Evolutionary conservation across 2,113 vertebrate species (phyloP), one percentile per base, ranked within the genome.

Genomic region (Terrapene triunguis): DNA sequence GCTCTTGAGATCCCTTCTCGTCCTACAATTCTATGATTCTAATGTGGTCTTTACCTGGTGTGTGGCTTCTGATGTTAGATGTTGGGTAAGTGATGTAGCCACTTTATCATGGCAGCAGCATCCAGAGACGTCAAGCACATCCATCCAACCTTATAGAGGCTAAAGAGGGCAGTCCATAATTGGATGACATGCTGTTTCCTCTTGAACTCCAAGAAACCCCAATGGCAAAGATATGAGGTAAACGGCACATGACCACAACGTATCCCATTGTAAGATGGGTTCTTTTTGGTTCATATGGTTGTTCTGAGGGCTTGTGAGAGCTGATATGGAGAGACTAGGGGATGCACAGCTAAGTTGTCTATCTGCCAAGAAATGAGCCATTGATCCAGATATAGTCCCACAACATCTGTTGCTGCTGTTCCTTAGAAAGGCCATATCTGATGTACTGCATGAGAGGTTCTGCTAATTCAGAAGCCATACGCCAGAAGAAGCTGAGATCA

Each of bases 21-120:
- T 57, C 24, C 55, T 27, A 55, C 21, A 55, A 3, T 22, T 55
- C 54, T 55, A 57, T 57, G 24, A 27, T 57, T 21, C 7, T 8
- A 0, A 0, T 51, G 65, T 81, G 6, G 32, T 16, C 17, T 82
- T 50, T 74, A 84, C n/a, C 62, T 69, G 35, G 8, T n/a, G 62
- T n/a, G 8, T n/a, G 62, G 32, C 62, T 69, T 69, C 17, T 69
- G 14, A n/a, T n/a, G 35, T n/a, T 69, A n/a, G 35, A n/a, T 21
- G 14, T 10, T 69, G 62, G 57, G 17, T n/a, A 16, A 69, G 7
- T n/a, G 35, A n/a, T 35, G 62, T n/a, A 69, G 35, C 62, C 62
- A 69, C 62, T 21, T 17, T n/a, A 32, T 69, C 62, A 69, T 16
- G 62, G 62, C 62, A 69, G 17, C 32, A n/a, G 62, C 13, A 65